A percentile compares a stretch with the other conserved stretches of the same genome.
Evolutionary conservation across 2,888 invertebrate genomes (phyloP).

Genomic region (Theodoxus fluviatilis): DNA sequence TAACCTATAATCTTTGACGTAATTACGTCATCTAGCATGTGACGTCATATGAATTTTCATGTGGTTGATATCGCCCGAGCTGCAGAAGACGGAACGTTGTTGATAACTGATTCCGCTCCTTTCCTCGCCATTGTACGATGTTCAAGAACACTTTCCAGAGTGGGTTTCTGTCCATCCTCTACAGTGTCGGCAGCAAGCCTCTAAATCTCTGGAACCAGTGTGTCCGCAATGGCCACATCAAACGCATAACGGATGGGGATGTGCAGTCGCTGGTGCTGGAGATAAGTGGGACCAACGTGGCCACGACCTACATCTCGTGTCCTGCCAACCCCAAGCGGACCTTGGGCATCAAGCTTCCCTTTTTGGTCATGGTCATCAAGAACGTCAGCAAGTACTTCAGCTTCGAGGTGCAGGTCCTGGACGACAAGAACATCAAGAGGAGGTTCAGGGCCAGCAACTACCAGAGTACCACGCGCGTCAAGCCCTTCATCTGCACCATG

Average conservation of each 20-base stretch:
- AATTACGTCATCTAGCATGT: no score
- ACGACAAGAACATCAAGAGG: conserved; percentile 88
- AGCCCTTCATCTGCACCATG: conserved; percentile 94
- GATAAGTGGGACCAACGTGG: conserved; percentile 88
- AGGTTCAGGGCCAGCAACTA: conserved; percentile 92
- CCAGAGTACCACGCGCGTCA: conserved; percentile 88
- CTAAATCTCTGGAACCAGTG: conserved; percentile 69
- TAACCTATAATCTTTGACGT: no score
- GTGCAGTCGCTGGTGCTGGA: conserved; percentile 89
- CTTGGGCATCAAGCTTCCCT: conserved; percentile 88
- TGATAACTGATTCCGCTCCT: no score
- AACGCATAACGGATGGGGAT: conserved; percentile 88
- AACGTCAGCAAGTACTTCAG: conserved; percentile 90
- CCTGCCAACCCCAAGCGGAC: conserved; percentile 83
- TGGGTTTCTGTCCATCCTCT: conserved; percentile 68
- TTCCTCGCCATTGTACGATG: no score
- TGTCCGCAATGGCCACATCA: conserved; percentile 90
- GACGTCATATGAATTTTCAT: no score
- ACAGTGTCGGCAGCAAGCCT: conserved; percentile 69
- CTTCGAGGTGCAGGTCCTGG: conserved; percentile 92
- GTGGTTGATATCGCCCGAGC: no score
- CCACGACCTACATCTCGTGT: conserved; percentile 88
- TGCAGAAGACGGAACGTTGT: no score
- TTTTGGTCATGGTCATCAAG: conserved; percentile 90
- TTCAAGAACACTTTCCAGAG: conserved; percentile 70